phyloP scores from a whole-genome alignment of 30 jellyfish, hydroid and myxozoan species.

The Sanderia malayensis region DNA sequence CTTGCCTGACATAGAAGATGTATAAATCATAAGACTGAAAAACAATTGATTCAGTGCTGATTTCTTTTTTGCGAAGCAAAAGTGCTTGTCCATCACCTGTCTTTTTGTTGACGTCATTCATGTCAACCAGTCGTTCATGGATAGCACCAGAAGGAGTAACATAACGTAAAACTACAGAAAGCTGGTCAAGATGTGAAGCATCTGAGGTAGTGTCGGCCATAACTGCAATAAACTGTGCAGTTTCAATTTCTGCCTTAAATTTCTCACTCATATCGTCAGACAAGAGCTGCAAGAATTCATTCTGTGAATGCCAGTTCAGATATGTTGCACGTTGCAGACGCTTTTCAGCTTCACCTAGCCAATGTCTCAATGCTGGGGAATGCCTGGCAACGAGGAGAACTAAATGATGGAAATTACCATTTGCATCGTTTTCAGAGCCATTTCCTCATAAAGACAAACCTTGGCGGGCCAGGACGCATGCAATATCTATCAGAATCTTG shows the following conservation, averaged over 20 bases:
- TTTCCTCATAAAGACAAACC: slow-evolving; percentile 57
- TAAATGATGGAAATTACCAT: slow-evolving; percentile 59
- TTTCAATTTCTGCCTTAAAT: slow-evolving; percentile 17
- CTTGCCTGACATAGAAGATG: slow-evolving; percentile 57
- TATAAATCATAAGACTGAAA: slow-evolving; percentile 43
- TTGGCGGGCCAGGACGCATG: slow-evolving; percentile 54
- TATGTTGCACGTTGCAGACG: slow-evolving; percentile 70
- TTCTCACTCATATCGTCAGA: slow-evolving; percentile 19
- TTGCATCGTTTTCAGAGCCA: slow-evolving; percentile 50
- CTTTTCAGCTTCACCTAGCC: slow-evolving; percentile 55
- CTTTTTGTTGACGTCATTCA: slow-evolving; percentile 22
- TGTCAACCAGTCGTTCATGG: slow-evolving; percentile 24
- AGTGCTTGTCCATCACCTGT: slow-evolving; percentile 38
- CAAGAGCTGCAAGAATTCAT: slow-evolving; percentile 17
- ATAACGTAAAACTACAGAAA: slow-evolving; percentile 23
- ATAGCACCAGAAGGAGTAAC: slow-evolving; percentile 20
- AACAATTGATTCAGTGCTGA: slow-evolving; percentile 46
- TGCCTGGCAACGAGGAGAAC: slow-evolving; percentile 68
- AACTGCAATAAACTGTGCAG: slow-evolving; percentile 29
- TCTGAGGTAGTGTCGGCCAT: slow-evolving; percentile 24
- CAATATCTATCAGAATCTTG: slow-evolving; percentile 46
- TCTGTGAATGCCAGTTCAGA: slow-evolving; percentile 59
- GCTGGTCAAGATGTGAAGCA: slow-evolving; percentile 33
- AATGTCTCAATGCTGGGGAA: slow-evolving; percentile 25
- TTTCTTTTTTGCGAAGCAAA: slow-evolving; percentile 43